Base-by-base conservation (phyloP, 2,113 vertebrate species). In the Notothenia coriiceps region DNA sequence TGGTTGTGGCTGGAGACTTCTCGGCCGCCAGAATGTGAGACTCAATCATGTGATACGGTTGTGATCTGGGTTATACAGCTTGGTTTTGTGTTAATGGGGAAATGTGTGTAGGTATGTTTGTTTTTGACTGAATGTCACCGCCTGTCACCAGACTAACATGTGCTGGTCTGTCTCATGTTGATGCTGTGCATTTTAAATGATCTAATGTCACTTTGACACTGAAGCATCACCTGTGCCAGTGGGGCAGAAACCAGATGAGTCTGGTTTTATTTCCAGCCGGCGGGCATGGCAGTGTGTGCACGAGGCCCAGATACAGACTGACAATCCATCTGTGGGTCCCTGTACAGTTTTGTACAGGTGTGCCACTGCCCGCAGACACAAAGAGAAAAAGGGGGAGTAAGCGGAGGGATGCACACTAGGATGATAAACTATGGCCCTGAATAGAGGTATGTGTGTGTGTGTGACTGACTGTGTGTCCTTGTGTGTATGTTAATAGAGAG, bases 31-130 rank as follows among this genome's bases (percentile, higher is more conserved):
- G 90, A 91, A 93, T 94, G 89, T 86, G 94, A 91, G 87, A 94
- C 78, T 89, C 83, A 90, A 77, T 94, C 91, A 94, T 88, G 91
- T 94, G 90, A 93, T 86, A 82, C 2, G 51, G 63, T 70, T 85
- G 74, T 87, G 91, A 95, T 95, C 93, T 95, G 92, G 94, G 94
- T 95, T 94, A 95, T 29, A 59, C 56, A 83, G 86, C 85, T 86
- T 64, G 55, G 55, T 73, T 85, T 75, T 77, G 15, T 79, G 62
- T 82, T 62, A 70, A 77, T 71, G 50, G 64, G 56, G 29, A 22
- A 40, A 63, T 14, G n/a, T 55, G 67, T 65, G 33, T 46, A 13
- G 13, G 14, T 52, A 40, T 33, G 12, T 51, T 77, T 86, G 55
- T 80, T 77, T 78, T 67, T 70, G 5, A 50, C 57, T 77, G 57